These are phyloP conservation scores for Tyria jacobaeae DNA, from an alignment of 2,888 invertebrate genomes.

Conservation along the genomic window DNA sequence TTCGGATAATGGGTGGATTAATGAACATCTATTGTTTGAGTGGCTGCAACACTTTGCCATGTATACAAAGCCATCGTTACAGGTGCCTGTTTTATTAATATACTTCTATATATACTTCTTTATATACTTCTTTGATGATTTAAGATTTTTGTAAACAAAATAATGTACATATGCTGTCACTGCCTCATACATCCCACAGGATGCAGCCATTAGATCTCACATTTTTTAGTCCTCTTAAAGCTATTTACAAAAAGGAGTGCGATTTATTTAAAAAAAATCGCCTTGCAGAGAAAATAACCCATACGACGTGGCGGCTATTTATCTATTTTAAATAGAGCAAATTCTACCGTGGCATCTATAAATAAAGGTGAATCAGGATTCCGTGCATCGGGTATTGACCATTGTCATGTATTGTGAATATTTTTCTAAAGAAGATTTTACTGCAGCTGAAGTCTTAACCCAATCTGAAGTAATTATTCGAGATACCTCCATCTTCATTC, in stretches of 20 bases:
- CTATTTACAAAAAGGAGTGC: no score
- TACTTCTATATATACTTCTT: conserved; percentile 48
- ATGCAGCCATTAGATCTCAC: no score
- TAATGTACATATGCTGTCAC: conserved; percentile 35
- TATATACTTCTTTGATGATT: conserved; percentile 42
- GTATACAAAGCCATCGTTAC: conserved; percentile 51
- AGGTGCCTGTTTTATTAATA: conserved; percentile 57
- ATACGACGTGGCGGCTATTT: conserved; percentile 32
- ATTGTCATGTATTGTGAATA: neutral
- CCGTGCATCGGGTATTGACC: conserved; percentile 28
- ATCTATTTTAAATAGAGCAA: conserved; percentile 30
- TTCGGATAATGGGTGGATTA: conserved; percentile 53
- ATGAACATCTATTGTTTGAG: conserved; percentile 47
- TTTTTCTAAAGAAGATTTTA: conserved; percentile 20
- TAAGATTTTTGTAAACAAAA: conserved; percentile 46
- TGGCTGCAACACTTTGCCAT: conserved; percentile 48
- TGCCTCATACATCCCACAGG: no score
- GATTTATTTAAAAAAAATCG: no score
- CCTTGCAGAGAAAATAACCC: conserved; percentile 24
- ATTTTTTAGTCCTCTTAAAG: no score
- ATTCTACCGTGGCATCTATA: conserved; percentile 32
- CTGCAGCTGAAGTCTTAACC: conserved; percentile 23
- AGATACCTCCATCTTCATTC: conserved; percentile 3
- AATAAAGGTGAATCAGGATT: conserved; percentile 40
- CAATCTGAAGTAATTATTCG: conserved; percentile 31